These are phyloP conservation scores for Acleris emargana DNA, from an alignment of 2,888 invertebrate species.

Conservation along the genomic window DNA sequence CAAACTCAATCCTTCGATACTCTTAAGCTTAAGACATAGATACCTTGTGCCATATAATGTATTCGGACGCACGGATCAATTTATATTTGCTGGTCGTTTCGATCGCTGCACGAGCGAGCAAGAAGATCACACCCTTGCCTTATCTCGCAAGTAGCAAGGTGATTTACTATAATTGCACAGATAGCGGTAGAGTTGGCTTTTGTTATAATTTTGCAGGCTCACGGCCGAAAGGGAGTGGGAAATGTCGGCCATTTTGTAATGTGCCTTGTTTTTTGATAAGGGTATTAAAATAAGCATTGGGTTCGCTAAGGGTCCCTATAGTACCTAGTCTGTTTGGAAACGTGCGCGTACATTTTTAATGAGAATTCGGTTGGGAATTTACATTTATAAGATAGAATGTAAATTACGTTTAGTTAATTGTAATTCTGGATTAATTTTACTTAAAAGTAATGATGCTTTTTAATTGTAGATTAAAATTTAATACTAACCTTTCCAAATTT, in stretches of 20 bases:
- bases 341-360: conserved; percentile 77
- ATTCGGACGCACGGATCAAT: no score
- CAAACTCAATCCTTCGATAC: no score
- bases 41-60: no score
- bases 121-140: conserved; percentile 50
- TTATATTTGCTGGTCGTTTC: no score
- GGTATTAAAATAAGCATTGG: conserved; percentile 81
- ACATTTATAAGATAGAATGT: conserved; percentile 52
- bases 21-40: no score
- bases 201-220: conserved; percentile 83
- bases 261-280: conserved; percentile 84
- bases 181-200: conserved; percentile 84
- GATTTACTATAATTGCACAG: conserved; percentile 85
- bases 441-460: no score
- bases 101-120: no score
- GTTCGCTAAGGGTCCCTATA: conserved; percentile 50
- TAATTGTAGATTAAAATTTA: no score
- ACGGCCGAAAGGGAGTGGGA: conserved; percentile 80
- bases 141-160: conserved; percentile 83
- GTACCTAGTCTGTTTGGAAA: conserved; percentile 65
- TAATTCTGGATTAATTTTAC: no score
- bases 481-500: no score
- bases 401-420: not conserved
- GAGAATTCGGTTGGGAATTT: conserved; percentile 76
- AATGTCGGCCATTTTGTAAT: conserved; percentile 82